Evolutionary conservation across 2,797 vertebrate species (phyloP).

Genomic region (Falco naumanni): DNA sequence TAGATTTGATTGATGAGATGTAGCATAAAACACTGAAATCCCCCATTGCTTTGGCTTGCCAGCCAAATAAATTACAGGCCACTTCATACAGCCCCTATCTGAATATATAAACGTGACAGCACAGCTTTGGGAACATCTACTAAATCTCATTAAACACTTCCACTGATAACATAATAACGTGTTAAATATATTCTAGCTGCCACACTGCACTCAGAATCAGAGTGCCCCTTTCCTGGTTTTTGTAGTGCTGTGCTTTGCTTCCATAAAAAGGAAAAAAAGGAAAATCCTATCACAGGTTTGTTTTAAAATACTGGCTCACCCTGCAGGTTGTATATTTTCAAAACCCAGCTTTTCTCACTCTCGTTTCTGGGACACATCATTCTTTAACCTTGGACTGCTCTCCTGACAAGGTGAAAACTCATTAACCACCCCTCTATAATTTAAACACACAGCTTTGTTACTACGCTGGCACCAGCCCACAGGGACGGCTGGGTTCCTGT

Average conservation of each 20-base stretch:
- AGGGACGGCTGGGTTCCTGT: background rate
- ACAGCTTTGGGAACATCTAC: conserved; percentile 32
- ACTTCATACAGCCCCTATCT: background rate
- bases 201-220: background rate
- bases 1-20: background rate
- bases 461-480: background rate
- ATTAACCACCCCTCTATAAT: conserved; percentile 19
- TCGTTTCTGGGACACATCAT: conserved; percentile 14
- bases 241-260: background rate
- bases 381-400: conserved; percentile 21
- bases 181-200: conserved; percentile 29
- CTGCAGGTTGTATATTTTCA: background rate
- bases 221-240: background rate
- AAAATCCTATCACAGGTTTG: background rate
- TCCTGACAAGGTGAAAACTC: conserved; percentile 33
- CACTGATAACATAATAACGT: conserved; percentile 24
- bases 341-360: conserved; percentile 21
- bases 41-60: background rate
- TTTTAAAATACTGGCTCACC: conserved; percentile 16
- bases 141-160: conserved; percentile 49
- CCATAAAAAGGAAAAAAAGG: conserved; percentile 5
- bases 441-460: conserved; percentile 15
- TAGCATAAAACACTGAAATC: conserved; percentile 1
- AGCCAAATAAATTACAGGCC: conserved; percentile 38
- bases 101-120: conserved; percentile 26